Evolutionary conservation across 2,113 vertebrate genomes (phyloP).

Genomic region (Lagopus muta): DNA sequence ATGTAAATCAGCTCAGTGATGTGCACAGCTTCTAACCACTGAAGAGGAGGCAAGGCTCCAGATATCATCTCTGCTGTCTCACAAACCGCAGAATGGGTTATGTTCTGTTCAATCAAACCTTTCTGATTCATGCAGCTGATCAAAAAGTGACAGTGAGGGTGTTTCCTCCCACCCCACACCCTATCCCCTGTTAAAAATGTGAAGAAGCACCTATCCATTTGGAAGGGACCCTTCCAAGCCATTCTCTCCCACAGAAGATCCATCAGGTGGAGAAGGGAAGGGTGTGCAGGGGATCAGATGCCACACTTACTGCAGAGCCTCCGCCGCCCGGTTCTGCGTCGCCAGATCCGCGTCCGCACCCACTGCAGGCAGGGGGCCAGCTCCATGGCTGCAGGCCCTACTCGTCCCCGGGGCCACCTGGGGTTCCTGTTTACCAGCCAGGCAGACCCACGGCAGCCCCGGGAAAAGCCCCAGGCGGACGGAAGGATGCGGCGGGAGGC

Average conservation of each 20-base stretch:
- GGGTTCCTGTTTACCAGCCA: background rate
- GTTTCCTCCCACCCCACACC: background rate
- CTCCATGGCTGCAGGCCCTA: conserved; percentile 80
- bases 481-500: background rate
- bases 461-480: background rate
- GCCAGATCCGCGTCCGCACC: conserved; percentile 85
- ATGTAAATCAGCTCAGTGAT: background rate
- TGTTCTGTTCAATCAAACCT: background rate
- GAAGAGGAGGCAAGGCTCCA: background rate
- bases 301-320: conserved; percentile 88
- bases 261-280: background rate
- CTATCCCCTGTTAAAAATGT: background rate
- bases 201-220: fast-evolving
- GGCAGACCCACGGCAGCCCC: background rate
- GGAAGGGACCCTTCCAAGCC: background rate
- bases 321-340: conserved; percentile 75
- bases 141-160: fast-evolving
- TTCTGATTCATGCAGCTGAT: background rate
- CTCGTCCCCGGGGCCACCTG: background rate
- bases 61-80: background rate
- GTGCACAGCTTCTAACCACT: background rate
- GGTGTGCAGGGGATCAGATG: fast-evolving
- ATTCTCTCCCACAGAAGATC: fast-evolving
- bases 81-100: background rate
- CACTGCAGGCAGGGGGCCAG: conserved; percentile 85